These are phyloP conservation scores for Steinernema khuongi DNA, from an alignment of 1,140 invertebrate species.

Conservation along the genomic window DNA sequence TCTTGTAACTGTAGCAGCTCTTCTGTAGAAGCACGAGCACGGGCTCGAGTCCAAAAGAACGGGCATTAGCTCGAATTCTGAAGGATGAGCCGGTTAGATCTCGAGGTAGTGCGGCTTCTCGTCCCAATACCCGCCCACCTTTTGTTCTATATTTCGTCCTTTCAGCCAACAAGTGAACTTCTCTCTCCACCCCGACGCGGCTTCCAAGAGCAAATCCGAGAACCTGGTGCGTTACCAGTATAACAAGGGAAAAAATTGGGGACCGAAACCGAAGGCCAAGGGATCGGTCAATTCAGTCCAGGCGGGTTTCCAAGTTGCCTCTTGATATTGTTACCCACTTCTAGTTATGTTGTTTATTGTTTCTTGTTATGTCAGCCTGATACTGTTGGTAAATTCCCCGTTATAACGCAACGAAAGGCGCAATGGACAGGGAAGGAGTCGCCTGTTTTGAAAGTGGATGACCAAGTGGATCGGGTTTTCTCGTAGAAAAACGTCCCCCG, in stretches of 20 bases:
- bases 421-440: too few relatives aligned
- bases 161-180: slow-evolving; percentile 48
- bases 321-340: too few relatives aligned
- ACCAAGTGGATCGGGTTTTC: not conserved
- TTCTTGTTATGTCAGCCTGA: not conserved
- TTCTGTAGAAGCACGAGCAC: slow-evolving; percentile 13
- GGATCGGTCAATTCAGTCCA: slow-evolving; percentile 53
- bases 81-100: slow-evolving; percentile 22
- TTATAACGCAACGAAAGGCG: too few relatives aligned
- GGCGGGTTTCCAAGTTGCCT: slow-evolving; percentile 37
- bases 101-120: not conserved
- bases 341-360: too few relatives aligned
- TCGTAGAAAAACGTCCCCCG: not conserved
- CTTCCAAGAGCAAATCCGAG: slow-evolving; percentile 36
- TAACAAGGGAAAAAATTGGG: slow-evolving; percentile 59
- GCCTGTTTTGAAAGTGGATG: not conserved
- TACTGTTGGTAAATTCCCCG: too few relatives aligned
- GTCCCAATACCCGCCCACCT: too few relatives aligned
- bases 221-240: slow-evolving; percentile 51
- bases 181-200: slow-evolving; percentile 39
- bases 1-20: slow-evolving; percentile 3
- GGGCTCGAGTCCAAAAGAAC: slow-evolving; percentile 5
- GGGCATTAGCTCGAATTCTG: slow-evolving; percentile 35
- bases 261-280: slow-evolving; percentile 56
- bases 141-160: slow-evolving; percentile 28